Evolutionary conservation across 2,113 vertebrate genomes (phyloP), one percentile per base, ranked within the genome.

Genomic region (Cynoglossus semilaevis): DNA sequence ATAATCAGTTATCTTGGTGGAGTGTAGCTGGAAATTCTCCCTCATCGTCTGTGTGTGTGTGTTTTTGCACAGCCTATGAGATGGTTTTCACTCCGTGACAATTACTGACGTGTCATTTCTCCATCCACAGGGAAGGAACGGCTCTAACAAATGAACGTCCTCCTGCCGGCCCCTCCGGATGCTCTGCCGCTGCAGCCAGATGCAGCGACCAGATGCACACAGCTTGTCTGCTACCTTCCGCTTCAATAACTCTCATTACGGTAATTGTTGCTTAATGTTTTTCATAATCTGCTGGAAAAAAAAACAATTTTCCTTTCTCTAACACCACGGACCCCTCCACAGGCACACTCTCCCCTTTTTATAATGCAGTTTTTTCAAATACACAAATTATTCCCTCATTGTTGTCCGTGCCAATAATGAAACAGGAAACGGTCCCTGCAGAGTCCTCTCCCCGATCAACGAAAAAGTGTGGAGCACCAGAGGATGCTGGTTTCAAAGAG

Each of bases 211-310:
- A 95, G 91, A 94, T 94, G 92, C 81, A 90, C 93, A 76, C 92
- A 92, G 92, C 88, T 88, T 92, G 92, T 86, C 70, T 77, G 76
- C 83, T 90, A 88, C 84, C 90, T 92, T 87, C 78, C 88, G 91
- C 90, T 89, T 92, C 91, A 91, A 74, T 93, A 91, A 92, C 85
- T 93, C 92, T 92, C 89, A 92, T 93, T 91, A 91, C 47, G 79
- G 85, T 89, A 91, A 94, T 91, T 87, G 83, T 90, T 90, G 90
- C 89, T 92, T 94, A 92, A 93, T 91, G 87, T 80, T 90, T 84
- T 84, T 81, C 87, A 90, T 92, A 88, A 92, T 92, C 81, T 90
- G 87, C 86, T 83, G 82, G 87, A 79, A 83, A 91, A 77, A 77
- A 85, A 84, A 84, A 86, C 87, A 89, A 70, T 88, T 88, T 87